A percentile compares a stretch with the other conserved stretches of the same genome.
phyloP scores from a whole-genome alignment of 2,113 vertebrate species.

The Tricholaema leucomelas region DNA sequence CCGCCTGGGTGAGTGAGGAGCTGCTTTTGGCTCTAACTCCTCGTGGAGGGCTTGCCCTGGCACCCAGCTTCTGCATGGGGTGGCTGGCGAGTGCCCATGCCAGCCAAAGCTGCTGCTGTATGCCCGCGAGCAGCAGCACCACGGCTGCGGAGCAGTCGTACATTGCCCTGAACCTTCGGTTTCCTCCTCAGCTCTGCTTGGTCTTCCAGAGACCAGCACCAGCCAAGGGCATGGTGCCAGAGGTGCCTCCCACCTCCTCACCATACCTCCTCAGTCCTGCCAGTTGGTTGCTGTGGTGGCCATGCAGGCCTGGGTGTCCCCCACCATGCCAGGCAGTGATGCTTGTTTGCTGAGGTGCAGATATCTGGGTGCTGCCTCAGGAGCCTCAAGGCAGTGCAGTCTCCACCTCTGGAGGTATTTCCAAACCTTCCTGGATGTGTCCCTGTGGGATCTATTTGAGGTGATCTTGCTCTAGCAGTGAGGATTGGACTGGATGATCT shows the following conservation, averaged over 20 bases:
- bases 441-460: too few species aligned
- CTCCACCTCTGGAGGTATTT: too few species aligned
- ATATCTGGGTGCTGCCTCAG: fast-evolving
- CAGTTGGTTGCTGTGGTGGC: neutral
- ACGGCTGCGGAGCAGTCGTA: too few species aligned
- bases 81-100: too few species aligned
- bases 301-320: neutral
- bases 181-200: neutral
- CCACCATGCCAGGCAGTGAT: neutral
- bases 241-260: fast-evolving
- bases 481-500: too few species aligned
- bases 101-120: too few species aligned
- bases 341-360: fast-evolving
- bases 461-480: too few species aligned
- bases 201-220: neutral
- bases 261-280: neutral
- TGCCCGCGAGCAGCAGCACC: too few species aligned
- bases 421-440: too few species aligned
- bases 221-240: fast-evolving
- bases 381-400: fast-evolving
- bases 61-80: neutral
- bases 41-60: neutral
- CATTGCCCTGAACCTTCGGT: too few species aligned
- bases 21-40: fast-evolving
- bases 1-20: conserved; percentile 85